Base-by-base conservation (phyloP, 1,140 invertebrate species). In the Battus philenor region DNA sequence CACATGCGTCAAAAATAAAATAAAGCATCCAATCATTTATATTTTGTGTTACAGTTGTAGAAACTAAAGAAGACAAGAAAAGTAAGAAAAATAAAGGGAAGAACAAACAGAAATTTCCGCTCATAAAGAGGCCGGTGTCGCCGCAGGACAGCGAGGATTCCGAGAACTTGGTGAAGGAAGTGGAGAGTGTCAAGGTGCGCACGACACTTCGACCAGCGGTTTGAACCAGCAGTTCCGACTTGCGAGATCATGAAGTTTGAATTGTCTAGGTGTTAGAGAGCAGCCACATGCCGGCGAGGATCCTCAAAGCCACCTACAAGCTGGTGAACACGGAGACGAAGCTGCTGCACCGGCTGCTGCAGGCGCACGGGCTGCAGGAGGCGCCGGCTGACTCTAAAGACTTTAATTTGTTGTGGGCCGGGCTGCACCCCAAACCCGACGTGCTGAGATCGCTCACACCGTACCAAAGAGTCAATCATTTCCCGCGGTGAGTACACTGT, bases 401-500 rank as follows among this genome's bases (percentile, higher is more conserved):
- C 72, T 97, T 93, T 76, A 97, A 96, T 76, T 73, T 98, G 15
- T 66, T 97, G 9, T 98, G 96, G 96, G 95, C 95, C 30, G 95
- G 95, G 9, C 90, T 93, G 15, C 95, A 97, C 78, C 93, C 96
- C 2, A 97, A 97, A 75, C 94, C 96, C 18, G 95, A 96, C 71
- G 89, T 93, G 3, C 86, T 97, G 12, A 87, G 94, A 49, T 90
- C 90, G 32, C 83, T 98, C 48, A 88, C 92, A 31, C 90, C 94
- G 18, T 94, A 96, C 77, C 96, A 97, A 86, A 90, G 95, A 72
- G 93, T 97, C 15, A 98, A 98, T 80, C 96, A 98, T 86, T 98
- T 98, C 83, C 96, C 96, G 6, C 93, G 95, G 93, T 94, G 79
- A 68, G 55, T 60, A n/a, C n/a, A n/a, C n/a, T n/a, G n/a, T n/a